Evolutionary conservation across 2,888 invertebrate species (phyloP).

Genomic region (Heliconius hortense): DNA sequence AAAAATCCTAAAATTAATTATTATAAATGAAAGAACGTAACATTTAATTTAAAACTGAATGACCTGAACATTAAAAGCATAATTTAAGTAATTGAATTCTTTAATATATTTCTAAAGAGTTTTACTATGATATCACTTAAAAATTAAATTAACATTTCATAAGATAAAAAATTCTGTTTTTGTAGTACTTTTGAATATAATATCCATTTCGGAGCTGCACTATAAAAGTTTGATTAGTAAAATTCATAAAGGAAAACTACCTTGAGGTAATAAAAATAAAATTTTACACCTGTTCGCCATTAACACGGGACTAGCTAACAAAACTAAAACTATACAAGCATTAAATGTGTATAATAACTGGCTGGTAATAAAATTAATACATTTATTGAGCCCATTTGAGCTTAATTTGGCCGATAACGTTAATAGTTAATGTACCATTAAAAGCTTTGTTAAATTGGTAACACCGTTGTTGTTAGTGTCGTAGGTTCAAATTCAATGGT

Average conservation of each 20-base stretch:
- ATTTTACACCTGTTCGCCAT: conserved; percentile 42
- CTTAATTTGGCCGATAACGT: conserved; percentile 28
- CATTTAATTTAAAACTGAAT: not conserved
- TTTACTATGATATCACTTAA: not conserved
- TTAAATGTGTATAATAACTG: conserved; percentile 33
- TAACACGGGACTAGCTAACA: conserved; percentile 36
- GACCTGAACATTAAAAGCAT: not conserved
- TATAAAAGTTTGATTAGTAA: conserved; percentile 37
- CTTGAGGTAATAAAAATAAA: conserved; percentile 35
- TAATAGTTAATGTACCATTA: conserved; percentile 29
- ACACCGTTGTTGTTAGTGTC: not conserved
- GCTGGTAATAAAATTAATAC: conserved; percentile 38
- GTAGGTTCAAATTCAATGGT: not conserved
- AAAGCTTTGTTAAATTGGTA: conserved; percentile 22
- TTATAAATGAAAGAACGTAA: not conserved
- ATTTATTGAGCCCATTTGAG: conserved; percentile 33
- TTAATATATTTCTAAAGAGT: not conserved
- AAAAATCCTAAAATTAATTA: not conserved
- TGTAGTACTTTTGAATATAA: conserved; percentile 32
- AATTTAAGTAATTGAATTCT: conserved; percentile 2
- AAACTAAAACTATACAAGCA: conserved; percentile 33
- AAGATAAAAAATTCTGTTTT: conserved; percentile 19
- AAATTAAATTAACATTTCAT: conserved; percentile 16
- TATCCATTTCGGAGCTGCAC: conserved; percentile 33
- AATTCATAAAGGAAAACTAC: conserved; percentile 39